Base-by-base conservation (phyloP, 2,113 vertebrate genomes). In the Hirundichthys speculiger region DNA sequence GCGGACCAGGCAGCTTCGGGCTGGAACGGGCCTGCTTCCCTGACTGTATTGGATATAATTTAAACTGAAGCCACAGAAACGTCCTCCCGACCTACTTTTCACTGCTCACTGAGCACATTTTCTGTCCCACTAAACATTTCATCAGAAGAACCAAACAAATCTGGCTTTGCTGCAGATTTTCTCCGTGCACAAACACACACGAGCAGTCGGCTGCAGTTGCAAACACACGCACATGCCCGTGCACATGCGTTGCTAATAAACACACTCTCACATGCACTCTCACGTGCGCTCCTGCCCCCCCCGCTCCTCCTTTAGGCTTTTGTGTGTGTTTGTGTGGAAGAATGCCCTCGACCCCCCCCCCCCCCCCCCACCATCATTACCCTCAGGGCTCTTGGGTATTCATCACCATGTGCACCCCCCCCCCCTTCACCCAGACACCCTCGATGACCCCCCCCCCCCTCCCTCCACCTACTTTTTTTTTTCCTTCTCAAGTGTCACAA, bases 301-400 rank as follows among this genome's bases (percentile, higher is more conserved):
- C 42, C 68, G 67, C 60, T 81, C 70, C 72, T 72, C 67, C 42
- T 80, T 82, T 82, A 69, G 84, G 68, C 65, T 62, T 71, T 81
- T 82, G 49, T 49, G 18, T 45, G n/a, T 63, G 25, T 77, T 82
- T 80, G 84, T 88, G 86, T 89, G 72, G 57, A 86, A 84, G 86
- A 90, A 91, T 89, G 87, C 77, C 56, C 75, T 46, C 65, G 20
- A 86, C 87, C 86, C 89, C 91, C 87, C 71, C 65, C 24, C 34
- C 39, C 22, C 15, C 9, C 43, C 48, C 64, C 56, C 45, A 27
- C 52, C 63, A 73, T 79, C 30, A 34, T 34, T n/a, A n/a, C n/a
- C n/a, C n/a, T n/a, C n/a, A n/a, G n/a, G n/a, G n/a, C n/a, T n/a
- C n/a, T n/a, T n/a, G n/a, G n/a, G n/a, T n/a, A n/a, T n/a, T n/a